A percentile compares a stretch with the other conserved stretches of the same genome.
Conservation (phyloP, 1,140 invertebrate genomes). For the Anastrepha obliqua region DNA sequence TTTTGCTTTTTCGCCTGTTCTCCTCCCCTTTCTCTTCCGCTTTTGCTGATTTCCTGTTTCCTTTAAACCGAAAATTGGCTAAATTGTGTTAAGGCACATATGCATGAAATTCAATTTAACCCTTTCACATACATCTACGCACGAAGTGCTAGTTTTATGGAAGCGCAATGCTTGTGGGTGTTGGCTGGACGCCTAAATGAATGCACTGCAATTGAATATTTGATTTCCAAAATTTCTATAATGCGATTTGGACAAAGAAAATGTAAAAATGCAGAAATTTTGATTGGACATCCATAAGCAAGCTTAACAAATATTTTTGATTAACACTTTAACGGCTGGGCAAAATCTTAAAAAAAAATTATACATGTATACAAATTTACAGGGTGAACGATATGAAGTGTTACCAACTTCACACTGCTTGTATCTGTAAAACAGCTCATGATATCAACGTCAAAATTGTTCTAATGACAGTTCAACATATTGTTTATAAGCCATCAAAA, state of each 20-base stretch:
- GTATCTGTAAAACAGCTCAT: too few species aligned
- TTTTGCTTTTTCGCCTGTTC: constrained; percentile 46
- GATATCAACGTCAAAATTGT: too few species aligned
- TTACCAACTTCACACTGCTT: too few species aligned
- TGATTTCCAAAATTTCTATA: neutral
- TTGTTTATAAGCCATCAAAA: too few species aligned
- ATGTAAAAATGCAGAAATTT: neutral
- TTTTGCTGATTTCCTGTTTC: constrained; percentile 56
- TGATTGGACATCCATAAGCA: too few species aligned
- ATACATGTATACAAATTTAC: too few species aligned
- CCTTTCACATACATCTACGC: neutral
- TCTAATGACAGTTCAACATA: too few species aligned
- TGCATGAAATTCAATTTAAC: constrained; percentile 72
- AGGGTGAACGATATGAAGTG: too few species aligned
- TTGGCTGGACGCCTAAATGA: neutral
- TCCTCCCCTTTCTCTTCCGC: constrained; percentile 55
- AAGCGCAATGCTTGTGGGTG: neutral
- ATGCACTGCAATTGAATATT: constrained; percentile 1
- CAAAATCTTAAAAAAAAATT: too few species aligned
- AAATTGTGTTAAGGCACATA: constrained; percentile 73
- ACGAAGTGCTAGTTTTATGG: neutral
- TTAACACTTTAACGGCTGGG: too few species aligned
- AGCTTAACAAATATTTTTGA: too few species aligned
- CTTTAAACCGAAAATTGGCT: constrained; percentile 71
- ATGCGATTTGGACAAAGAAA: neutral